These are phyloP conservation scores for Tokudaia tokunoshimensis DNA, from an alignment of 2,797 vertebrate genomes.

Conservation along the genomic window DNA sequence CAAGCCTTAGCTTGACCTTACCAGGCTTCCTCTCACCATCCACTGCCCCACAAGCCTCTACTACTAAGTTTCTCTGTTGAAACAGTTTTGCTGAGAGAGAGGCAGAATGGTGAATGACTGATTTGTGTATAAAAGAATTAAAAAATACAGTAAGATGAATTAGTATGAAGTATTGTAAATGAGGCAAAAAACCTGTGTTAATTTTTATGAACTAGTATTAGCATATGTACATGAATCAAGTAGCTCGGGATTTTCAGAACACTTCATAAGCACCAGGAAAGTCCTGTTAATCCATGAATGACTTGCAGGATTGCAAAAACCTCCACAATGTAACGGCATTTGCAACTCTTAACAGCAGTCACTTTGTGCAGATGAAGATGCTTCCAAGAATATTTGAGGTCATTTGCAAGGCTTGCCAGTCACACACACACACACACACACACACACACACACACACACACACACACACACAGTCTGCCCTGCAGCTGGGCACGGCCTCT, in stretches of 20 bases:
- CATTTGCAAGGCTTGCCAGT: background rate
- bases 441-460: background rate
- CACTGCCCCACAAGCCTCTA: background rate
- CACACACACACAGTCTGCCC: background rate
- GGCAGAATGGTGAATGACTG: constrained; percentile 32
- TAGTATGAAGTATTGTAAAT: constrained; percentile 50
- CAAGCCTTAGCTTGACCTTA: too few relatives aligned
- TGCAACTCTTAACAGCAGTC: background rate
- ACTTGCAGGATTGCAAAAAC: constrained; percentile 33
- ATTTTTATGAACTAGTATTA: constrained; percentile 50
- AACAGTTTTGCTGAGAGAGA: constrained; percentile 4
- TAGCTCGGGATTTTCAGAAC: constrained; percentile 49
- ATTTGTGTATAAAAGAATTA: constrained; percentile 45
- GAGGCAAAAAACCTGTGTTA: background rate
- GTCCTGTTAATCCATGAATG: constrained; percentile 38
- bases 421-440: background rate
- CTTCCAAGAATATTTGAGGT: background rate
- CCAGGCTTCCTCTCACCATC: too few relatives aligned
- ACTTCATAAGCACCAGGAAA: constrained; percentile 55
- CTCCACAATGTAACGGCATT: constrained; percentile 19
- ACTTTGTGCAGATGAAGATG: constrained; percentile 32
- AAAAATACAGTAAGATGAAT: constrained; percentile 30
- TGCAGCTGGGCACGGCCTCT: too few relatives aligned
- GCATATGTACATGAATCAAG: background rate
- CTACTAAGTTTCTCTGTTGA: constrained; percentile 38